phyloP scores from a whole-genome alignment of 2,113 vertebrate genomes.

The Drymodes brunneopygia region DNA sequence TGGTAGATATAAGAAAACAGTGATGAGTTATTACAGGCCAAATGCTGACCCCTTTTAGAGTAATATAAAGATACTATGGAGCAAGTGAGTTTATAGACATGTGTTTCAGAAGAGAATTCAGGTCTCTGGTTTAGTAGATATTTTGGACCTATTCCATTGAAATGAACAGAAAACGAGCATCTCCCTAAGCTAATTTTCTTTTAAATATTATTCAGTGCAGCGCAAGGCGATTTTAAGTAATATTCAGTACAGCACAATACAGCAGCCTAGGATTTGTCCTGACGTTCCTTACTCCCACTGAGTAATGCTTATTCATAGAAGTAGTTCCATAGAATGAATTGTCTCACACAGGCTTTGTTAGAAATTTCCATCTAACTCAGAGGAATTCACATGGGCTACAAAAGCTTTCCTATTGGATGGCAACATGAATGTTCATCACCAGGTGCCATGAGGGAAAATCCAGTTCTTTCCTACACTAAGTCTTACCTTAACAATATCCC shows the following conservation, averaged over 20 bases:
- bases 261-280: background rate
- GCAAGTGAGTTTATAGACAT: background rate
- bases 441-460: background rate
- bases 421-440: background rate
- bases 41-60: background rate
- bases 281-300: background rate
- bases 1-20: background rate
- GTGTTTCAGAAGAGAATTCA: background rate
- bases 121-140: background rate
- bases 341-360: background rate
- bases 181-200: background rate
- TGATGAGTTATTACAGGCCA: background rate
- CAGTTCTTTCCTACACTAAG: background rate
- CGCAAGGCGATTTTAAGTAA: background rate
- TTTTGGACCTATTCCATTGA: background rate
- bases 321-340: conserved; percentile 35
- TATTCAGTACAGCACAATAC: background rate
- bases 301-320: conserved; percentile 59
- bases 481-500: background rate
- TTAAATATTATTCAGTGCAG: background rate
- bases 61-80: background rate
- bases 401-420: conserved; percentile 1
- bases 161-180: background rate
- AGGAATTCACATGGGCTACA: conserved; percentile 24
- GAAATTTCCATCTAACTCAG: conserved; percentile 45